These are phyloP conservation scores for Petromus typicus DNA, from an alignment of 2,113 vertebrate species.

Conservation along the genomic window DNA sequence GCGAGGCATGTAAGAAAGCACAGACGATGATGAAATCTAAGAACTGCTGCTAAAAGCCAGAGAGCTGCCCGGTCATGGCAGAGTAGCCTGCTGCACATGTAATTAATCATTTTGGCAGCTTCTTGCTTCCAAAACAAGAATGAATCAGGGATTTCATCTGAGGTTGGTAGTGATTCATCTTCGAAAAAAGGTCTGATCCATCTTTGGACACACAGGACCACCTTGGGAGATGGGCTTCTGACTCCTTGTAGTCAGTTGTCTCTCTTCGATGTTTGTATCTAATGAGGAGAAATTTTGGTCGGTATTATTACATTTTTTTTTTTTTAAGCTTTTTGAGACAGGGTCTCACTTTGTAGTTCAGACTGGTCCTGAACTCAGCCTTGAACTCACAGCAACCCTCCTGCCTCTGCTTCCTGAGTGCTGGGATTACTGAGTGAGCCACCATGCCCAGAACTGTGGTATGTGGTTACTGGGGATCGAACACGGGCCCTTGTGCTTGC, in stretches of 20 bases:
- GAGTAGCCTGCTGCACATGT: background rate
- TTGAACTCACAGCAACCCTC: too few species aligned
- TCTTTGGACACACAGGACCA: slow-evolving; percentile 1
- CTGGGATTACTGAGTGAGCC: too few species aligned
- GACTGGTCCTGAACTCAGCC: too few species aligned
- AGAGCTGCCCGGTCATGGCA: background rate
- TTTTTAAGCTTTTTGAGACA: too few species aligned
- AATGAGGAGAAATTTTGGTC: background rate
- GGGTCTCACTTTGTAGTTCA: too few species aligned
- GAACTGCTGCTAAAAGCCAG: slow-evolving; percentile 37
- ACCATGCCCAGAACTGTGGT: too few species aligned
- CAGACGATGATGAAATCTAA: background rate
- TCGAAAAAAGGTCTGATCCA: slow-evolving; percentile 45
- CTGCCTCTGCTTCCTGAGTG: too few species aligned
- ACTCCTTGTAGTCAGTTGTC: background rate
- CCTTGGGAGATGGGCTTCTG: slow-evolving; percentile 21
- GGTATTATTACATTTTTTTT: too few species aligned
- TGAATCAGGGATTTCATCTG: slow-evolving; percentile 62
- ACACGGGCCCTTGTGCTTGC: too few species aligned
- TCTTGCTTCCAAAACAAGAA: slow-evolving; percentile 50
- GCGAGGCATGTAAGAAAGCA: background rate
- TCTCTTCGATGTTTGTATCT: slow-evolving; percentile 45
- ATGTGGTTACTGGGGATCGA: too few species aligned
- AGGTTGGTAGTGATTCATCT: slow-evolving; percentile 56
- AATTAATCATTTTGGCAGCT: slow-evolving; percentile 60